phyloP scores from a whole-genome alignment of 2,113 vertebrate genomes.

The Gadus chalcogrammus region DNA sequence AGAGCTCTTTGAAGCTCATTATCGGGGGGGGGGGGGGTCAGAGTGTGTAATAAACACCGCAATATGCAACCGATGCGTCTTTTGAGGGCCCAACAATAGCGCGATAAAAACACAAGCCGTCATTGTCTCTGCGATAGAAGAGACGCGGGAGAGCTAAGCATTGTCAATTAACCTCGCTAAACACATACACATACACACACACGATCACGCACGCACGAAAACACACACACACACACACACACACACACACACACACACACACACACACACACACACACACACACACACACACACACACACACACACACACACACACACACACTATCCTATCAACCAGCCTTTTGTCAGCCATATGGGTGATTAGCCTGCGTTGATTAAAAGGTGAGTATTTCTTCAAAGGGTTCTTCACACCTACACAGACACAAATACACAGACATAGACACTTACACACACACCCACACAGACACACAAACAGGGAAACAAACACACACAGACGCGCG shows the following conservation, averaged over 20 bases:
- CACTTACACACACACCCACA: too few relatives aligned
- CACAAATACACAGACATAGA: conserved; percentile 20
- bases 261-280: conserved; percentile 1
- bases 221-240: conserved; percentile 2
- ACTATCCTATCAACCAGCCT: conserved; percentile 41
- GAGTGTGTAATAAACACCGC: conserved; percentile 33
- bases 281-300: neutral
- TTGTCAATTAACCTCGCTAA: neutral
- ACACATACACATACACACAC: neutral
- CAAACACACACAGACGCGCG: conserved; percentile 13
- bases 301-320: conserved; percentile 1
- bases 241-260: conserved; percentile 7
- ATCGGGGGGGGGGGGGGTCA: conserved; percentile 34
- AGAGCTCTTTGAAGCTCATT: conserved; percentile 26
- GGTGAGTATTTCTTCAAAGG: conserved; percentile 55
- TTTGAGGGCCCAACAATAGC: conserved; percentile 18
- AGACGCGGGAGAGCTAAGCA: too few relatives aligned
- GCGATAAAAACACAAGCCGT: conserved; percentile 17
- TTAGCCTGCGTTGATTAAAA: conserved; percentile 64
- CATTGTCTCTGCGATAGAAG: conserved; percentile 7
- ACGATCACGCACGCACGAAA: conserved; percentile 7
- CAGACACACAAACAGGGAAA: too few relatives aligned
- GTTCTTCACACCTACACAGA: conserved; percentile 53
- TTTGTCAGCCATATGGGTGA: conserved; percentile 65
- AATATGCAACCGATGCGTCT: conserved; percentile 8